These are phyloP conservation scores for Dipodomys ordii DNA, from an alignment of 2,113 vertebrate genomes.

Conservation along the genomic window DNA sequence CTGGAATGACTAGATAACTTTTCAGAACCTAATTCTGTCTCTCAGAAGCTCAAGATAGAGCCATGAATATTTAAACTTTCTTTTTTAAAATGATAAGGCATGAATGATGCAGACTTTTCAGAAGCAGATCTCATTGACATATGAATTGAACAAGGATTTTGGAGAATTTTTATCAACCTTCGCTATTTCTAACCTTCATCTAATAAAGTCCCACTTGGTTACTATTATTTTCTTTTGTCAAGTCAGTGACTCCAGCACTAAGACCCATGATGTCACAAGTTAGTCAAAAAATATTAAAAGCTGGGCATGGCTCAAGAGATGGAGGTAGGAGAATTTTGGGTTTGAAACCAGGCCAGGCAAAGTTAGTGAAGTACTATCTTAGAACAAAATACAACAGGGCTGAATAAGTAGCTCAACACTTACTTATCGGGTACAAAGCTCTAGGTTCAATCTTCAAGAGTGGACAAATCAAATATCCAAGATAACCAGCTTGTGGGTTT, in stretches of 20 bases:
- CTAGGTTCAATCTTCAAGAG: too few relatives aligned
- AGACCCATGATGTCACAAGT: constrained; percentile 4
- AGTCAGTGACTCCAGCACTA: constrained; percentile 1
- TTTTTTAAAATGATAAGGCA: not conserved
- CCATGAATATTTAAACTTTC: not conserved
- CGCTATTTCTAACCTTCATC: not conserved
- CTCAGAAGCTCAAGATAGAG: not conserved
- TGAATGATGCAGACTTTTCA: not conserved
- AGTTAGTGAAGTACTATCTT: too few relatives aligned
- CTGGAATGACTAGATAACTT: not conserved
- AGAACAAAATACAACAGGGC: too few relatives aligned
- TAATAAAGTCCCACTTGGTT: not conserved
- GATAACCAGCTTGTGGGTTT: too few relatives aligned
- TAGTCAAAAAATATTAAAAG: not conserved
- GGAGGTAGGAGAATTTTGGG: too few relatives aligned
- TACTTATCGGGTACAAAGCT: too few relatives aligned
- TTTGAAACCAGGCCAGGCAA: too few relatives aligned
- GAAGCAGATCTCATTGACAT: not conserved
- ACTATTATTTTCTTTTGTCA: constrained; percentile 2
- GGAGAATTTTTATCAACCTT: constrained; percentile 28
- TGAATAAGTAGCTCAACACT: too few relatives aligned
- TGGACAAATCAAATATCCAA: too few relatives aligned
- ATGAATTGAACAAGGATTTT: not conserved
- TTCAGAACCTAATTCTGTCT: not conserved
- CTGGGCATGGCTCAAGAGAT: too few relatives aligned